Percentiles rank a stretch among this genome's conserved stretches.
Evolutionary conservation across 2,797 vertebrate genomes (phyloP).

Genomic region (Enteromius anoplus): DNA sequence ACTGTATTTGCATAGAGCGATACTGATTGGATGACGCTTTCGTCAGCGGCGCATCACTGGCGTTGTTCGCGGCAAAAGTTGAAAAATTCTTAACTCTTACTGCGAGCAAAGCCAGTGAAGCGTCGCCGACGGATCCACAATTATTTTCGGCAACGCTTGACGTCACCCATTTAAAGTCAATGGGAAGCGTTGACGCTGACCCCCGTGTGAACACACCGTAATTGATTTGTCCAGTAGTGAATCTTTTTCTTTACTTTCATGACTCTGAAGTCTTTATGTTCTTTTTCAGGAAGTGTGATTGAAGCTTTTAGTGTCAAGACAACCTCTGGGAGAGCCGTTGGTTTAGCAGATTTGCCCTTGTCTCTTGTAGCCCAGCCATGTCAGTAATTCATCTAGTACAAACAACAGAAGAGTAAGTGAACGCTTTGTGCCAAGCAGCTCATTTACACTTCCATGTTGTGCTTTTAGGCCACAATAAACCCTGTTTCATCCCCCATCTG

Average conservation of each 20-base stretch:
- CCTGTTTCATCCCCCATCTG: conserved; percentile 66
- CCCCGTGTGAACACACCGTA: neutral
- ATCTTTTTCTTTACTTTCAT: conserved; percentile 28
- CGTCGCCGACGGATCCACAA: too few relatives aligned
- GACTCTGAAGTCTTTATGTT: conserved; percentile 5
- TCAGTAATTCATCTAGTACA: conserved; percentile 79
- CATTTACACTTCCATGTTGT: conserved; percentile 72
- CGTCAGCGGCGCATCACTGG: too few relatives aligned
- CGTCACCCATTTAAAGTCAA: too few relatives aligned
- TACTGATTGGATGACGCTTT: too few relatives aligned
- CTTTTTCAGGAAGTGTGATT: conserved; percentile 63
- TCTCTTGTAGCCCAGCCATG: conserved; percentile 70
- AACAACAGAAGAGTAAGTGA: conserved; percentile 71
- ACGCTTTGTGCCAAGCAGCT: conserved; percentile 62
- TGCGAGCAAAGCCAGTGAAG: too few relatives aligned
- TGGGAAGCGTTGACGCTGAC: too few relatives aligned
- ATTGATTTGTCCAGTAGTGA: neutral
- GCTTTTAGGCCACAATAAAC: conserved; percentile 71
- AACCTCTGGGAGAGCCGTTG: conserved; percentile 73
- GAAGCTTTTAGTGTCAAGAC: conserved; percentile 69
- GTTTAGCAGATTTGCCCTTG: conserved; percentile 75
- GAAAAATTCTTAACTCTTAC: too few relatives aligned
- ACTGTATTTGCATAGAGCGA: too few relatives aligned
- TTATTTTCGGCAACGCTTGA: too few relatives aligned
- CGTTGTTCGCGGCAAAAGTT: too few relatives aligned